Conservation (phyloP, 2,113 vertebrate species). For the Chinchilla lanigera region DNA sequence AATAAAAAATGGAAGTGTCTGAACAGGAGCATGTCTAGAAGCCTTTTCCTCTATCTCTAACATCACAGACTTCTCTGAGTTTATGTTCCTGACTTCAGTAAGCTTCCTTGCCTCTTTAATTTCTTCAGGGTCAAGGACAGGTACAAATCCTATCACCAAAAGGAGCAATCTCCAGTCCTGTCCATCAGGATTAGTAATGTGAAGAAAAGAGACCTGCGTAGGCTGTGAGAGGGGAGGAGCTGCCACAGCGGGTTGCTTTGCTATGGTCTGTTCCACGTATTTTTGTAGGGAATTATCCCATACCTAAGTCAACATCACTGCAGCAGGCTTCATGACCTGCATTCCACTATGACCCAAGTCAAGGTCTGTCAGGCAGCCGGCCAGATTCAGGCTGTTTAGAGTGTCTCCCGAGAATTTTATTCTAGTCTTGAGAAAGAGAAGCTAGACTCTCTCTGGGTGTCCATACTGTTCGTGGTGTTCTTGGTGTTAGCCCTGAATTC, state of each 20-base stretch:
- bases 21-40: neutral
- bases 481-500: neutral
- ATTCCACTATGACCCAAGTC: neutral
- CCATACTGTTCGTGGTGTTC: neutral
- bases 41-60: neutral
- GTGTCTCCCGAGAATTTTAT: neutral
- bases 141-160: neutral
- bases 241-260: neutral
- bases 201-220: neutral
- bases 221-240: neutral
- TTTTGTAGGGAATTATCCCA: neutral
- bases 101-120: neutral
- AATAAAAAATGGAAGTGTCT: neutral
- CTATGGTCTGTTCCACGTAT: neutral
- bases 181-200: neutral
- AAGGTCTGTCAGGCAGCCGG: neutral
- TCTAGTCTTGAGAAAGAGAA: neutral
- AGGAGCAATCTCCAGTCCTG: neutral
- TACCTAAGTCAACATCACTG: no score
- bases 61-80: neutral
- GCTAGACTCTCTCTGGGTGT: neutral
- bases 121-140: neutral
- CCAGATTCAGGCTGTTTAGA: neutral
- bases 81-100: neutral
- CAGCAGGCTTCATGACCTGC: neutral